Evolutionary conservation across 2,888 invertebrate species (phyloP).

Genomic region (Agonopterix heracliana): DNA sequence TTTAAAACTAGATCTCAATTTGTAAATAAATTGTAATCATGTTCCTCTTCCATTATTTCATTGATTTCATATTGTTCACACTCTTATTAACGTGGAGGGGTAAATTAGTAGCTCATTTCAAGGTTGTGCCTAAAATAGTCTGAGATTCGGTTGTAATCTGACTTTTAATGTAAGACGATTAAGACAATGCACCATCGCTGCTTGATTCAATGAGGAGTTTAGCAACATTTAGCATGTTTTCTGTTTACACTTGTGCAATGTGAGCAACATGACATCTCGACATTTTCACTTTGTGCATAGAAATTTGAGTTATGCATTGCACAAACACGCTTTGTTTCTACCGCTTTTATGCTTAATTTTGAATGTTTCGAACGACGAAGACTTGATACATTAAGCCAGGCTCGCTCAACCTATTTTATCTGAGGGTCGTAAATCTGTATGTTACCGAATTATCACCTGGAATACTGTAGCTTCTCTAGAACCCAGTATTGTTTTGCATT

Average conservation of each 20-base stretch:
- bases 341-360: constrained; percentile 3
- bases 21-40: constrained; percentile 27
- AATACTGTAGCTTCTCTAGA: no score
- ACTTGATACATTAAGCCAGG: constrained; percentile 29
- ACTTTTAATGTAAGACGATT: constrained; percentile 10
- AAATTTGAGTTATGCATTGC: constrained; percentile 1
- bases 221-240: constrained; percentile 51
- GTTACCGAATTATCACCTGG: no score
- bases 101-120: constrained; percentile 48
- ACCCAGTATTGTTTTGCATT: no score
- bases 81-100: constrained; percentile 25
- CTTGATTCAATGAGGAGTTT: constrained; percentile 38
- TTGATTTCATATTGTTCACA: constrained; percentile 9
- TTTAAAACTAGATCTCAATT: constrained; percentile 33
- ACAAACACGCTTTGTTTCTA: constrained; percentile 8
- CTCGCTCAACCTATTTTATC: no score
- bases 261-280: constrained; percentile 11
- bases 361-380: constrained; percentile 15
- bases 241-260: constrained; percentile 27
- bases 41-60: constrained; percentile 4
- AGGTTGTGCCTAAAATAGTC: constrained; percentile 62
- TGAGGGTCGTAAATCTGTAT: no score
- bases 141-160: constrained; percentile 44
- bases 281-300: background rate
- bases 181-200: constrained; percentile 10